These are phyloP conservation scores for Drosophila putrida DNA, from an alignment of 2,888 invertebrate genomes.

Conservation along the genomic window DNA sequence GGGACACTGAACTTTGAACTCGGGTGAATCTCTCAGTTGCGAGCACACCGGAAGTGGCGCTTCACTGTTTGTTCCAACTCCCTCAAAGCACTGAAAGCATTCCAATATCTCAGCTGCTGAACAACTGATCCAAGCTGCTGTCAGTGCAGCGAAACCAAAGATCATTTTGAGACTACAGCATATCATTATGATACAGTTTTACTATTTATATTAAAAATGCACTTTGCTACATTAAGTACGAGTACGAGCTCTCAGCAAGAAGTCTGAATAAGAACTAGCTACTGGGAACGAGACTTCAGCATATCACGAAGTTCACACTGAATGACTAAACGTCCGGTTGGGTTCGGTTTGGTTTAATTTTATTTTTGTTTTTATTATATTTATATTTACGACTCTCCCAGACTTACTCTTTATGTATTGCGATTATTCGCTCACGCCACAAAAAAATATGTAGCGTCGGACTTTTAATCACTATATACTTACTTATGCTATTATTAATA, in stretches of 20 bases:
- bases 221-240: conserved; percentile 20
- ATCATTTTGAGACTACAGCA: conserved; percentile 7
- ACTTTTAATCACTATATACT: background rate
- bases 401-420: conserved; percentile 1
- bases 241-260: conserved; percentile 37
- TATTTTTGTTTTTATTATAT: conserved; percentile 17
- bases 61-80: fast-evolving
- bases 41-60: conserved; percentile 20
- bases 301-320: conserved; percentile 34
- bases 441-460: background rate
- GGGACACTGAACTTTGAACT: conserved; percentile 28
- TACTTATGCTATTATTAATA: background rate
- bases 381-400: conserved; percentile 3
- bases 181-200: conserved; percentile 25
- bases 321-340: conserved; percentile 34
- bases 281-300: conserved; percentile 5
- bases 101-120: conserved; percentile 25
- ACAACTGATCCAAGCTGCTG: conserved; percentile 4
- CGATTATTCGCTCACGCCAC: conserved; percentile 3
- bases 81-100: conserved; percentile 36
- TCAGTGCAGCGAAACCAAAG: conserved; percentile 19
- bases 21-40: background rate
- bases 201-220: conserved; percentile 9
- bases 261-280: conserved; percentile 41
- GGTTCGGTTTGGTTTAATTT: conserved; percentile 3